Percentiles rank a stretch among this genome's conserved stretches.
Evolutionary conservation across 2,113 vertebrate genomes (phyloP).

Genomic region (Sebastes schlegelii): DNA sequence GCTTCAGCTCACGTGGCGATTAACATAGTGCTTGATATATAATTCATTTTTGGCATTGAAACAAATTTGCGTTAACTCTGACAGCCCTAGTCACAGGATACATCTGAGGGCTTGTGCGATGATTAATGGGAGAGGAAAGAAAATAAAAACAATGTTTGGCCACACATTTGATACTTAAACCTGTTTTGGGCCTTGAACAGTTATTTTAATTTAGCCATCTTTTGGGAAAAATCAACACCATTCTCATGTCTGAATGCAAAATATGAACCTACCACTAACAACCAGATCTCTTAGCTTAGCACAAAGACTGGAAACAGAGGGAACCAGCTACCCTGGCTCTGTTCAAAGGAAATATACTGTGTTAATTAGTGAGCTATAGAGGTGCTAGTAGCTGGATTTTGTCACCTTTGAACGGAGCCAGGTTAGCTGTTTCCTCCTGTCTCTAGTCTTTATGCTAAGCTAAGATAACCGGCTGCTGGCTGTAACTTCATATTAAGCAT

Average conservation of each 20-base stretch:
- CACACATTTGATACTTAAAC: neutral
- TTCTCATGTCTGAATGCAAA: neutral
- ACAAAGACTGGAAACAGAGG: neutral
- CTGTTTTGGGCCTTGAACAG: neutral
- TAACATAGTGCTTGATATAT: no score
- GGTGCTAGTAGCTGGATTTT: neutral
- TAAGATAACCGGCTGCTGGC: no score
- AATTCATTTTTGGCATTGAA: no score
- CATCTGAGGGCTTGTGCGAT: neutral
- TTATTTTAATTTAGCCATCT: neutral
- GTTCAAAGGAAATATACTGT: no score
- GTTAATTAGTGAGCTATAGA: no score
- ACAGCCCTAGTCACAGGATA: neutral
- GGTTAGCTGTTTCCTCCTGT: neutral
- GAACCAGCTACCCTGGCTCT: neutral
- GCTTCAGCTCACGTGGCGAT: no score
- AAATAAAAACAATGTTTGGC: no score
- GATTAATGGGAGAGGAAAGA: no score
- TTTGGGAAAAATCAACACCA: no score
- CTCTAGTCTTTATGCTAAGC: no score
- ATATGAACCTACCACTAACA: neutral
- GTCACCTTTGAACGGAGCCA: conserved; percentile 18
- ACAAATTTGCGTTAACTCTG: no score
- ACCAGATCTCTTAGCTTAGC: neutral
- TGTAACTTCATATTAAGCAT: neutral